Base-by-base conservation (phyloP, 2,888 invertebrate genomes). In the Litoditis marina region DNA sequence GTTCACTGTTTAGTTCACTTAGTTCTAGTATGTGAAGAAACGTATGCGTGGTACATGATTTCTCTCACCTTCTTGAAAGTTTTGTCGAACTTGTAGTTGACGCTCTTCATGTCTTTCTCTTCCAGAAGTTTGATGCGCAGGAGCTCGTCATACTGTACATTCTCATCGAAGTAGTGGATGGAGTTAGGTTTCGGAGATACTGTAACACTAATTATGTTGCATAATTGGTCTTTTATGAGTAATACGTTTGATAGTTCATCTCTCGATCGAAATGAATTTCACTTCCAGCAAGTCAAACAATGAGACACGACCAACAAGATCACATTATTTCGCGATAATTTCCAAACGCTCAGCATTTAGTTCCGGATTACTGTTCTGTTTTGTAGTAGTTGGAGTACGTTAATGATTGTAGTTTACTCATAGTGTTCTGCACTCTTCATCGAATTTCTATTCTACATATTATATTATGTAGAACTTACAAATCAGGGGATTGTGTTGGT, bases 131-230 rank as follows among this genome's bases (percentile, higher is more conserved):
- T 73, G 30, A 73, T 65, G 16, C 47, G 39, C 22, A 73, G n/a
- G 50, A 73, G 52, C 49, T 73, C 73, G 16, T 71, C 71, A 55
- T 69, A 67, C 2, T 60, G 59, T 11, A 70, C 60, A 22, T 73
- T 73, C 61, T 73, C 73, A 58, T 73, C 73, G 19, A 67, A 73
- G 53, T 71, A 73, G 44, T 73, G 73, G 36, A 73, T 73, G 11
- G 72, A 72, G 56, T 72, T 72, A 34, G 57, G 72, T 19, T 72
- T 72, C 31, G 72, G 72, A 7, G 63, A 66, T 11, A 71, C 61
- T 65, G 27, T 36, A 61, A 50, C 2, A 2, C 19, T 7, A 8
- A n/a, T n/a, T n/a, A 44, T n/a, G n/a, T n/a, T n/a, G n/a, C n/a
- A n/a, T n/a, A n/a, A n/a, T n/a, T n/a, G n/a, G n/a, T n/a, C n/a